Evolutionary conservation across 1,140 invertebrate genomes (phyloP).

Genomic region (Holotrichia oblita): DNA sequence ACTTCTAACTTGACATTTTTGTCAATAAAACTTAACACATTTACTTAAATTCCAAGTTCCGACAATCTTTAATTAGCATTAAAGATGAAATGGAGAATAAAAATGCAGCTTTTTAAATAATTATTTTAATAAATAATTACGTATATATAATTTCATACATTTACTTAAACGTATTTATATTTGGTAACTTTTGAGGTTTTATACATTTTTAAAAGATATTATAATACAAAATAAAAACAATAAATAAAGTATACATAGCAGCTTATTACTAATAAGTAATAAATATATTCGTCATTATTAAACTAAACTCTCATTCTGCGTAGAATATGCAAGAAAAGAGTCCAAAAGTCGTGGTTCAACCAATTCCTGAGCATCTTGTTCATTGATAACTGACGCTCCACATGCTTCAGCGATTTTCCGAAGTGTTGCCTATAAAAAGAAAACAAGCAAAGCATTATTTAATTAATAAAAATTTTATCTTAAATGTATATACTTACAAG

Average conservation of each 20-base stretch:
- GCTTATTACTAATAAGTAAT: neutral
- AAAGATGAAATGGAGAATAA: too few relatives aligned
- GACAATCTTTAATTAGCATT: too few relatives aligned
- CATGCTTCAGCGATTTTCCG: conserved; percentile 72
- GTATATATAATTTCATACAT: neutral
- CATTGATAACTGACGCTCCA: conserved; percentile 65
- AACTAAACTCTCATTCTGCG: conserved; percentile 74
- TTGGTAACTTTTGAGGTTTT: conserved; percentile 24
- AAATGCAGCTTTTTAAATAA: neutral
- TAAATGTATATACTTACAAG: conserved; percentile 68
- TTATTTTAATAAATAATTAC: conserved; percentile 20
- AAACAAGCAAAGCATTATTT: neutral
- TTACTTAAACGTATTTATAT: neutral
- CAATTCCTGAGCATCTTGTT: conserved; percentile 68
- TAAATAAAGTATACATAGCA: too few relatives aligned
- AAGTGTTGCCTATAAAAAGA: conserved; percentile 69
- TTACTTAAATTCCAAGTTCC: too few relatives aligned
- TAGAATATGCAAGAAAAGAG: conserved; percentile 75
- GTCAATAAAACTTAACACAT: too few relatives aligned
- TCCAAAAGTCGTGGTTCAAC: conserved; percentile 74
- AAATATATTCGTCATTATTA: conserved; percentile 50
- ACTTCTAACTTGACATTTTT: too few relatives aligned
- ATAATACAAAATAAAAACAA: conserved; percentile 18
- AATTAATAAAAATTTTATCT: neutral
- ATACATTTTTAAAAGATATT: neutral